Conservation (phyloP, 2,113 vertebrate genomes). For the Amazona guildingii region DNA sequence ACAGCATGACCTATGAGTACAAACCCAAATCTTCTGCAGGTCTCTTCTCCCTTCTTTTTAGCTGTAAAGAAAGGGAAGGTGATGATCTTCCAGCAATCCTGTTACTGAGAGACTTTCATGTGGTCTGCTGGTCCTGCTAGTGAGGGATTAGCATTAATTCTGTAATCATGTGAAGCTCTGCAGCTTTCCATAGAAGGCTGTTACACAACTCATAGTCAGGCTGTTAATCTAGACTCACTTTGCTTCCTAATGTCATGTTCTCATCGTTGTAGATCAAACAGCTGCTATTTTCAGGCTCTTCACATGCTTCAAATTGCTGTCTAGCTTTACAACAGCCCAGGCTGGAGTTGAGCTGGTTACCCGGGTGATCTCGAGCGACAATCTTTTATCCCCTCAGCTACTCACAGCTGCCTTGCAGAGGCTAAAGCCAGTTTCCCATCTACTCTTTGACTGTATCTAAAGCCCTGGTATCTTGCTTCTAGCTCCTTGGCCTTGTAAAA, state of each 20-base stretch:
- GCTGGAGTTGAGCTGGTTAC: background rate
- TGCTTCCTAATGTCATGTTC: background rate
- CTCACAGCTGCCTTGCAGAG: background rate
- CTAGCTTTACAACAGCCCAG: background rate
- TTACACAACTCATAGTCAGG: background rate
- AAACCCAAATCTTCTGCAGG: background rate
- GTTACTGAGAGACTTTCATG: conserved; percentile 37
- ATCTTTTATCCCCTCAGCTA: background rate
- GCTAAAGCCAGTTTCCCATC: background rate
- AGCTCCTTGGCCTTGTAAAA: background rate
- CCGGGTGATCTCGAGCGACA: fast-evolving
- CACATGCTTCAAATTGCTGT: background rate
- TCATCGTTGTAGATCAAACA: background rate
- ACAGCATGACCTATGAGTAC: background rate
- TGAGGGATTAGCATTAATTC: conserved; percentile 11
- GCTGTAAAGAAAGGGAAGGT: background rate
- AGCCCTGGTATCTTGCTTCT: background rate
- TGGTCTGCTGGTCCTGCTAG: background rate
- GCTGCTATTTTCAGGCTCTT: background rate
- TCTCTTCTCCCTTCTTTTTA: background rate
- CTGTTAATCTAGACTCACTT: background rate
- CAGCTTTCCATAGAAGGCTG: background rate
- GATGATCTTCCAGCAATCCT: conserved; percentile 13
- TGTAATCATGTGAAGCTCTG: background rate
- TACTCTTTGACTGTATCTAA: background rate